phyloP scores from a whole-genome alignment of 1,140 invertebrate genomes.

The Penaeus indicus region DNA sequence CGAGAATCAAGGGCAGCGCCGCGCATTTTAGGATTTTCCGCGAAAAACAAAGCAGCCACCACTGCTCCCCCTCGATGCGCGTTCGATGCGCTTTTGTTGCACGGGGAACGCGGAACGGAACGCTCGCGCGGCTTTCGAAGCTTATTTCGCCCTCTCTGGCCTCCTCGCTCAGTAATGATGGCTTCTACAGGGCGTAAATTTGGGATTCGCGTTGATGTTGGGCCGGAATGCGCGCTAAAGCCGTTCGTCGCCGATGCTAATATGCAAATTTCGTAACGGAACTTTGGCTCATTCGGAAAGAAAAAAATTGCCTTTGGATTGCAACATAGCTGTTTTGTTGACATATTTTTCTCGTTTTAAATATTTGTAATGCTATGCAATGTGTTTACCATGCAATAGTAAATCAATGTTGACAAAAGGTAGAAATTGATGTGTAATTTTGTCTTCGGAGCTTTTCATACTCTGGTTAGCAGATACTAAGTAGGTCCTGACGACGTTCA shows the following conservation, averaged over 20 bases:
- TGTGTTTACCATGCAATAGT: no score
- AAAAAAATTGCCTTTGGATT: no score
- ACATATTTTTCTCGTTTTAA: no score
- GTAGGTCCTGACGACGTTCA: no score
- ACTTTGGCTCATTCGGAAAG: no score
- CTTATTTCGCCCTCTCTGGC: not conserved
- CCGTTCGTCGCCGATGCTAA: not conserved
- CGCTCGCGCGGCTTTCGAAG: constrained; percentile 47
- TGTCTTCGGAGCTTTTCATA: no score
- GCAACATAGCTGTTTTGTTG: no score
- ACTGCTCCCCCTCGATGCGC: constrained; percentile 59
- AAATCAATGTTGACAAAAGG: no score
- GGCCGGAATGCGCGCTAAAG: no score
- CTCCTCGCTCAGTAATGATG: constrained; percentile 9
- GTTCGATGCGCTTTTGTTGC: constrained; percentile 60
- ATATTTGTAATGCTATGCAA: no score
- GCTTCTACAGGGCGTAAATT: not conserved
- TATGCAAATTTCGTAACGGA: constrained; percentile 8
- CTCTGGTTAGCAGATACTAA: no score
- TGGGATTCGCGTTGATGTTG: not conserved
- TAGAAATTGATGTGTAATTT: no score
- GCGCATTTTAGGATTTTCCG: constrained; percentile 49
- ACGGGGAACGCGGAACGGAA: constrained; percentile 47
- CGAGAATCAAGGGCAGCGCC: constrained; percentile 48
- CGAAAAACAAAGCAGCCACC: constrained; percentile 61